Conservation (phyloP, 2,888 invertebrate species). For the Calliphora vomitoria region DNA sequence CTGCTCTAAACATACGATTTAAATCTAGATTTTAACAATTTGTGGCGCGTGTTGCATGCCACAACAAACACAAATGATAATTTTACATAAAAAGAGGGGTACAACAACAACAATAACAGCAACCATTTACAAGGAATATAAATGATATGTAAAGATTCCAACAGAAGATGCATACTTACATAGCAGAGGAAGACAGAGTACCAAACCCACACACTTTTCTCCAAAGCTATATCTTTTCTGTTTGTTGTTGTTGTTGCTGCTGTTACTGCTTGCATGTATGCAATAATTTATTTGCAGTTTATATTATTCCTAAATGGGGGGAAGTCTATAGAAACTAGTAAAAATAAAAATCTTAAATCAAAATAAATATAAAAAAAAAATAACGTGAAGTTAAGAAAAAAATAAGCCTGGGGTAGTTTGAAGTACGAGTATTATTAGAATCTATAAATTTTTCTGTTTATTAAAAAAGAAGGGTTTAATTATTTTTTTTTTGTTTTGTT, state of each 20-base stretch:
- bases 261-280: slow-evolving; percentile 57
- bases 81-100: slow-evolving; percentile 65
- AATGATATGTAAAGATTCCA: slow-evolving; percentile 72
- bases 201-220: slow-evolving; percentile 63
- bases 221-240: slow-evolving; percentile 38
- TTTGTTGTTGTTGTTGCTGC: not conserved
- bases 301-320: slow-evolving; percentile 60
- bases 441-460: slow-evolving; percentile 70
- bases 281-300: slow-evolving; percentile 67
- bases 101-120: slow-evolving; percentile 46
- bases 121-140: slow-evolving; percentile 64
- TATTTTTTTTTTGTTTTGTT: slow-evolving; percentile 58
- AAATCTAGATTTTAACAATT: slow-evolving; percentile 77
- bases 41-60: slow-evolving; percentile 84
- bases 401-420: slow-evolving; percentile 65
- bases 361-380: slow-evolving; percentile 30
- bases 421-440: slow-evolving; percentile 71
- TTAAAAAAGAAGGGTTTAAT: slow-evolving; percentile 69
- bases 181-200: slow-evolving; percentile 36
- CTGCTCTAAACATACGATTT: slow-evolving; percentile 65
- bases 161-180: slow-evolving; percentile 51
- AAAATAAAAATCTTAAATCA: slow-evolving; percentile 71
- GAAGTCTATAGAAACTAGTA: slow-evolving; percentile 60
- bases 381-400: slow-evolving; percentile 41
- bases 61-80: slow-evolving; percentile 75